Conservation (phyloP, 2,797 vertebrate species). For the Falco peregrinus region DNA sequence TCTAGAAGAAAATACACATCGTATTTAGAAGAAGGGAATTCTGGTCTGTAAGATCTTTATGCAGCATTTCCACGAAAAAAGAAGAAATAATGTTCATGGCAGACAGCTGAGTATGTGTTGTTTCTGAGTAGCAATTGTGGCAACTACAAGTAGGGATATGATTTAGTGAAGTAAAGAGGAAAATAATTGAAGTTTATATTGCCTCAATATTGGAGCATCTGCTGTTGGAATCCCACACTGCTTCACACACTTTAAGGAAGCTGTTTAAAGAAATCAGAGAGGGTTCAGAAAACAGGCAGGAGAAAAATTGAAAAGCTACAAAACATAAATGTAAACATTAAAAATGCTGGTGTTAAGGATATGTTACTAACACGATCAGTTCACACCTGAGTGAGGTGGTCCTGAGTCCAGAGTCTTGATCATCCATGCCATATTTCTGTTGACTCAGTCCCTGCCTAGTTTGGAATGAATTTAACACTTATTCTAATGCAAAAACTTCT, state of each 20-base stretch:
- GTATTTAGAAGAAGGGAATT: background rate
- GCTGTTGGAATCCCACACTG: background rate
- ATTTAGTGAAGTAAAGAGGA: background rate
- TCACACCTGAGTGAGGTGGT: background rate
- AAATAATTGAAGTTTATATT: background rate
- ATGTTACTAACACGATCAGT: background rate
- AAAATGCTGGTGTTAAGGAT: background rate
- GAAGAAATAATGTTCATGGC: background rate
- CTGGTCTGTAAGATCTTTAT: background rate
- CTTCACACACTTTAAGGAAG: background rate
- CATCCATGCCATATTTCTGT: background rate
- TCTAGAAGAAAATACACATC: background rate
- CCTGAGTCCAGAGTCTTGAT: background rate
- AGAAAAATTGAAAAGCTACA: background rate
- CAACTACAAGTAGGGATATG: background rate
- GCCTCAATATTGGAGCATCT: background rate
- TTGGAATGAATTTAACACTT: background rate
- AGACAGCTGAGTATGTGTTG: background rate
- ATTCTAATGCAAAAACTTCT: background rate
- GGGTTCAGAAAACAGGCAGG: background rate
- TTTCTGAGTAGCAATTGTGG: background rate
- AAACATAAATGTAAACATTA: background rate
- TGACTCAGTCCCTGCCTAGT: background rate
- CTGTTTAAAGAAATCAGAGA: background rate
- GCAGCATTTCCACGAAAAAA: background rate